Evolutionary conservation across 92 coral and sea anemone genomes (phyloP), one percentile per base, ranked within the genome.

Genomic region (Epizoanthus fatuus): DNA sequence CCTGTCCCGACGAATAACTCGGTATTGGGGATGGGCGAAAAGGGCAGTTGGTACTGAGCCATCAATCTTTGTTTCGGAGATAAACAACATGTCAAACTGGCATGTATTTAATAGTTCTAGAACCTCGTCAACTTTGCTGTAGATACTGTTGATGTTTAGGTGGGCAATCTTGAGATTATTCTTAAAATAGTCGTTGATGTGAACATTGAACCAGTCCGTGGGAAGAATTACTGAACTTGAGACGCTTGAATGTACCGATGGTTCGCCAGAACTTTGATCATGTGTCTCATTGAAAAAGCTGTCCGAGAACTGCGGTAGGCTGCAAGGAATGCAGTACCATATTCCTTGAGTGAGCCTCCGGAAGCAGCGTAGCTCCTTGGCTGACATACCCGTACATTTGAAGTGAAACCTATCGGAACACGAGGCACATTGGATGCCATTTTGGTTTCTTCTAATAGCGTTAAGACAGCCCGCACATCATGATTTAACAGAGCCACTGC

Each of bases 41-140:
- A 77, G 57, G 5, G 37, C 40, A 39, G 15, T 45, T 4, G 87
- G 54, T 29, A 44, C 35, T 11, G 69, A 44, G 11, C 56, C 35
- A 57, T 83, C 87, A 17, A 83, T 49, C 45, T 83, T 83, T 70
- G 81, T 83, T 62, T 83, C 87, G 38, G 81, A 29, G n/a, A 83
- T 69, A 32, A 83, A 47, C n/a, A 54, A 37, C 14, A 83, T 83
- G 80, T 83, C 80, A 83, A 69, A 79, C 19, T 57, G 40, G 58
- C 64, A 14, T 56, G 29, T 35, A 39, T 79, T 63, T 11, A 79
- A 56, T 67, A 83, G 69, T 17, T 69, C 65, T 53, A 51, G 37
- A 3, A 83, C 80, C 40, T 83, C 87, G 14, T 83, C 71, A 52
- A 69, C 45, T 59, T 83, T 83, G 47, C 71, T 32, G 8, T 44